A percentile compares a stretch with the other conserved stretches of the same genome.
These are phyloP conservation scores for Hippocampus abdominalis DNA, from an alignment of 2,113 vertebrate species.

Conservation along the genomic window DNA sequence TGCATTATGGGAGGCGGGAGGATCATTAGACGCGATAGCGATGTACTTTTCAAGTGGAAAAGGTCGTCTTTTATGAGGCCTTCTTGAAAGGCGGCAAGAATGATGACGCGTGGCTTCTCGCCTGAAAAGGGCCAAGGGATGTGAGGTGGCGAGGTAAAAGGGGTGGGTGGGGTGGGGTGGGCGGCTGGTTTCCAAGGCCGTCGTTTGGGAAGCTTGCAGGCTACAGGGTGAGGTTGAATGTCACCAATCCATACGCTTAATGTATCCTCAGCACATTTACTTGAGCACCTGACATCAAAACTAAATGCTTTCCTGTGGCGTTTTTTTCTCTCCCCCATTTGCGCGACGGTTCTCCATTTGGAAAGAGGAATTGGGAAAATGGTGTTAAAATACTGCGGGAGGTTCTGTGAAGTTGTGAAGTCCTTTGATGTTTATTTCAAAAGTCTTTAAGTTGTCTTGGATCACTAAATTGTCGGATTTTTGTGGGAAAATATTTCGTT, in stretches of 20 bases:
- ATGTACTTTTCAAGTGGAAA: conserved; percentile 62
- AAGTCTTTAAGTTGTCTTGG: no score
- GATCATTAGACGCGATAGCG: conserved; percentile 47
- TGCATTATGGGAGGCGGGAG: conserved; percentile 35
- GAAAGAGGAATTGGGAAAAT: no score
- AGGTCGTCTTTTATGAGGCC: conserved; percentile 56
- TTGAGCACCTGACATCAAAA: no score
- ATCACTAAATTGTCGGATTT: no score
- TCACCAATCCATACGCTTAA: not conserved
- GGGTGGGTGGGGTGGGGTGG: not conserved
- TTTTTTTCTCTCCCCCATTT: not conserved
- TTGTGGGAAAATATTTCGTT: no score
- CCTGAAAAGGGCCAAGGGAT: not conserved
- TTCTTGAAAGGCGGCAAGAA: conserved; percentile 47
- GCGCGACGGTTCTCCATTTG: not conserved
- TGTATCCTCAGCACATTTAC: not conserved
- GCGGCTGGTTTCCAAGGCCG: not conserved
- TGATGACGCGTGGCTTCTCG: conserved; percentile 37
- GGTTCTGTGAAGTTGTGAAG: no score
- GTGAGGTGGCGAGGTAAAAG: not conserved
- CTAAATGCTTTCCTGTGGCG: not conserved
- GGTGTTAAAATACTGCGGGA: no score
- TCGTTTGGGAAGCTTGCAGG: not conserved
- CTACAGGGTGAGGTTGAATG: not conserved
- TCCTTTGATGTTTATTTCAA: no score